phyloP scores from a whole-genome alignment of 2,888 invertebrate species.

The Coleophora deauratella region DNA sequence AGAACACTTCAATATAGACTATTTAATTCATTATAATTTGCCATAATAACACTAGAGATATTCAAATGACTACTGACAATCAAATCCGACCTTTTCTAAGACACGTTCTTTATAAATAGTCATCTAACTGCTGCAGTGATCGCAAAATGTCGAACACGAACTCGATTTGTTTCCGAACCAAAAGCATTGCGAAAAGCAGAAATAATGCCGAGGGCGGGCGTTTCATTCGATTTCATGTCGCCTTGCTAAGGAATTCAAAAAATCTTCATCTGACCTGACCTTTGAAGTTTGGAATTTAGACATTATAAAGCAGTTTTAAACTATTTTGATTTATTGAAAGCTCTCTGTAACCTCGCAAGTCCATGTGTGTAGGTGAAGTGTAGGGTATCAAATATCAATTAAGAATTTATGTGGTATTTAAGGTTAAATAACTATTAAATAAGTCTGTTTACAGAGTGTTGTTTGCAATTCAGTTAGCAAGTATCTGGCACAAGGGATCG shows the following conservation, averaged over 20 bases:
- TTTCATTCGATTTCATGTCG: conserved; percentile 27
- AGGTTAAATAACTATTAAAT: conserved; percentile 33
- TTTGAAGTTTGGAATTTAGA: conserved; percentile 32
- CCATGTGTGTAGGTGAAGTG: too few relatives aligned
- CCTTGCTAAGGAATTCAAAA: conserved; percentile 28
- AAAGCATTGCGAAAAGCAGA: conserved; percentile 59
- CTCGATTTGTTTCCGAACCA: conserved; percentile 59
- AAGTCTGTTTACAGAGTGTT: conserved; percentile 34
- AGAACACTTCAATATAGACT: conserved; percentile 59
- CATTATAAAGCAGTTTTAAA: too few relatives aligned
- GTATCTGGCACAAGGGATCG: conserved; percentile 72
- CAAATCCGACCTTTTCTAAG: conserved; percentile 71
- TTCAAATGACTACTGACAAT: conserved; percentile 71
- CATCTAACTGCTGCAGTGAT: conserved; percentile 64
- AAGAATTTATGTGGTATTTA: conserved; percentile 1
- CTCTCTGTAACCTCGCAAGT: too few relatives aligned
- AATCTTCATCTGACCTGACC: conserved; percentile 27
- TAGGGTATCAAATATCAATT: conserved; percentile 5
- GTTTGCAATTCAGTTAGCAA: conserved; percentile 58
- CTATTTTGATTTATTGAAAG: too few relatives aligned
- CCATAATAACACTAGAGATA: conserved; percentile 66
- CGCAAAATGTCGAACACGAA: conserved; percentile 71
- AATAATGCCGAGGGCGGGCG: conserved; percentile 47
- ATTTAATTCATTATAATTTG: conserved; percentile 70
- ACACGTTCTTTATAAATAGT: conserved; percentile 72